Base-by-base conservation (phyloP, 1,140 invertebrate genomes). In the Ruditapes philippinarum region DNA sequence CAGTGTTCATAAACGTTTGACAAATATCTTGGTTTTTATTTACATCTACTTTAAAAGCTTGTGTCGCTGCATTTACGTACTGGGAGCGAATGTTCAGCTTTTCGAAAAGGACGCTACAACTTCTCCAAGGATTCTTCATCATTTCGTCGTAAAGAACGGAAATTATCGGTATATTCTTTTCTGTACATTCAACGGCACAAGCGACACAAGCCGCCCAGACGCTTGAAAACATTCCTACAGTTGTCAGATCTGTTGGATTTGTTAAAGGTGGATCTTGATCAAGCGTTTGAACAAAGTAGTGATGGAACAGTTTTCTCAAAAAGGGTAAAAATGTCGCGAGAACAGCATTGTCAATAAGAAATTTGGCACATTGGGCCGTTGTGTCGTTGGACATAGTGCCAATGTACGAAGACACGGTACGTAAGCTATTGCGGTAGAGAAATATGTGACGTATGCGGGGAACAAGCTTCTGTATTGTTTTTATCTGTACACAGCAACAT, bases 351-450 rank as follows among this genome's bases (percentile, higher is more conserved):
- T 95, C 94, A 62, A 94, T 91, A 0, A 95, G 60, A 28, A 93
- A 93, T 19, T 90, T 83, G 11, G 91, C 84, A 17, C 91, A 88
- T 19, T 93, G 88, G 7, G 91, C 78, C 14, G 93, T 92, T 2
- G 91, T 92, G 68, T 94, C 92, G 14, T 83, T 92, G 11, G 90
- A 80, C 31, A 93, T 87, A 12, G 93, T 84, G 40, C 81, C 91
- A 36, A 95, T 88, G 28, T 91, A 92, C 9, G 94, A 94, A 25
- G 90, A 81, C 22, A 95, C 90, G 0, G 94, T 93, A 54, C 94
- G 93, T 25, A 94, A 74, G 76, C 95, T 94, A 90, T 95, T 94
- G 54, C 95, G 84, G 88, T 95, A 95, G 22, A 94, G 87, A 82
- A 93, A 95, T 31, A 95, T 84, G 60, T 94, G 93, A 54, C 92